phyloP scores from a whole-genome alignment of 2,113 vertebrate species.

The Stictonetta naevosa region DNA sequence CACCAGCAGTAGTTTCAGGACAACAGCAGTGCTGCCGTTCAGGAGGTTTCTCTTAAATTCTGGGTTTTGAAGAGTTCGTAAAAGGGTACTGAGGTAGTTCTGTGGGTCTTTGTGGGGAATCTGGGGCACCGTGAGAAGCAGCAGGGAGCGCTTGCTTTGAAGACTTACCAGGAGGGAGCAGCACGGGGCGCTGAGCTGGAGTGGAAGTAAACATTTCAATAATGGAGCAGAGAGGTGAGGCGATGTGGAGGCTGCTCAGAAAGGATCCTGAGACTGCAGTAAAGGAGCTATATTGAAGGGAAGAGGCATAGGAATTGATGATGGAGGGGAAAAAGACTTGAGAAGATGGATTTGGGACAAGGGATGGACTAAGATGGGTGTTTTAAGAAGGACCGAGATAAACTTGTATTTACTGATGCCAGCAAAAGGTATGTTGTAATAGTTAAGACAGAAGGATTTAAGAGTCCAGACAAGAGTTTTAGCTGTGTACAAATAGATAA shows the following conservation, averaged over 20 bases:
- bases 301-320: neutral
- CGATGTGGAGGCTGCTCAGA: neutral
- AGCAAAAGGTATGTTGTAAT: neutral
- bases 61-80: neutral
- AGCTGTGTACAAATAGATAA: neutral
- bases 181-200: neutral
- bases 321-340: fast-evolving
- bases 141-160: neutral
- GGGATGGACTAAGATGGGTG: neutral
- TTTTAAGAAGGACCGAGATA: neutral
- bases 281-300: neutral
- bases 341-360: neutral
- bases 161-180: neutral
- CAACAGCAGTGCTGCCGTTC: neutral
- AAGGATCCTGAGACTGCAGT: neutral
- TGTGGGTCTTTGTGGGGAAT: neutral
- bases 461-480: neutral
- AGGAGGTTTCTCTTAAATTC: fast-evolving
- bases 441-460: neutral
- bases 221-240: neutral
- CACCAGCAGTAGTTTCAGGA: neutral
- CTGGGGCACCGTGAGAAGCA: fast-evolving
- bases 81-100: neutral
- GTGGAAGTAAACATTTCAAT: neutral
- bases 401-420: neutral